These are phyloP conservation scores for Prunella himalayana DNA, from an alignment of 2,113 vertebrate species.

Conservation along the genomic window DNA sequence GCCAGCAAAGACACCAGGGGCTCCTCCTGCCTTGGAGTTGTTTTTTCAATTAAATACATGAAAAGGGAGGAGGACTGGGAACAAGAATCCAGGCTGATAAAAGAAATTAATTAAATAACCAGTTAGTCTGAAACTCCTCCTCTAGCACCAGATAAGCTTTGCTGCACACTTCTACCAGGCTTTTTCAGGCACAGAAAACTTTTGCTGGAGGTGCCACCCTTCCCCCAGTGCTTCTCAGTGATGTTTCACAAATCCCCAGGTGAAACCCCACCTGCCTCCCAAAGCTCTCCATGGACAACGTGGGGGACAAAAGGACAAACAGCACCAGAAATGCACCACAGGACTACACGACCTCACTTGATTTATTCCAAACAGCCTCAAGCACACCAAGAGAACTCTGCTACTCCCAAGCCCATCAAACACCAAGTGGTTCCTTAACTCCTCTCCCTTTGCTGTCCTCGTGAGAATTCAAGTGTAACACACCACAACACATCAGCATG, in stretches of 20 bases:
- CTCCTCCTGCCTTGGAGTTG: neutral
- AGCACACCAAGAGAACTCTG: neutral
- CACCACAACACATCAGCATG: accelerated
- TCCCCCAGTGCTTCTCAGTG: neutral
- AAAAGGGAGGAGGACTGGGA: neutral
- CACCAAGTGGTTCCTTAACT: neutral
- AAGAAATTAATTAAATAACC: neutral
- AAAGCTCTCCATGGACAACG: neutral
- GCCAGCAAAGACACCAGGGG: neutral
- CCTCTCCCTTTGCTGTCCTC: neutral
- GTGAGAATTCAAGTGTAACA: neutral
- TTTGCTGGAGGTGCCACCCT: neutral
- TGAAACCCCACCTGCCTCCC: neutral
- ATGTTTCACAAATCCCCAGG: accelerated
- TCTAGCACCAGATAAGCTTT: neutral
- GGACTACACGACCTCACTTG: accelerated
- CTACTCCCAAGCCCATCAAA: neutral
- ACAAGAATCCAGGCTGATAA: neutral
- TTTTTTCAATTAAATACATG: neutral
- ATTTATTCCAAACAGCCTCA: neutral
- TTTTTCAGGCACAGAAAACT: neutral
- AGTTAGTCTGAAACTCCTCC: neutral
- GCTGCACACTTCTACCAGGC: neutral
- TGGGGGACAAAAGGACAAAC: neutral
- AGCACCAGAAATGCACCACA: neutral